Evolutionary conservation across 2,888 invertebrate genomes (phyloP), one percentile per base, ranked within the genome.

Genomic region (Lycia hirtaria): DNA sequence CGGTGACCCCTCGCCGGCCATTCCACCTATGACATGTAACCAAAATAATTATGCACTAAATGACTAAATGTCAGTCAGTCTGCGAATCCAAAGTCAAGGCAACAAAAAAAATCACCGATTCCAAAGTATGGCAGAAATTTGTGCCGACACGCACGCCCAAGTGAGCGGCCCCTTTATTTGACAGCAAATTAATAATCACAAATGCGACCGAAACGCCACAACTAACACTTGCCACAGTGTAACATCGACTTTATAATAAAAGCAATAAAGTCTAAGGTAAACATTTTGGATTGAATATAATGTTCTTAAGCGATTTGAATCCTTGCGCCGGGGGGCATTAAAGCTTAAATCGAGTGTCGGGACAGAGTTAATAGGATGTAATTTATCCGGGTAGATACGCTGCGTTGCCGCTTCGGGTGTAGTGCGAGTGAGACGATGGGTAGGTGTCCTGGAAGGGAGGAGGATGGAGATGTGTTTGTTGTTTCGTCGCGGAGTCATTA

Each of bases 111-210:
- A 90, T 88, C 89, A 85, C 85, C 83, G 85, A 90, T 91, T 88
- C 83, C 88, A 71, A 88, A 90, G 89, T 89, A 91, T 90, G 89
- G 90, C 88, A 91, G 90, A 92, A 87, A 90, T 91, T 91, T 85
- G 89, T 89, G 84, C 87, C 85, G 86, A 87, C 91, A 90, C 91
- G 90, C 90, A 91, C 91, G 90, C 91, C 90, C 89, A 88, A 88
- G 87, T 81, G 87, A 87, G 90, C 91, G 90, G 91, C 92, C 91
- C 89, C 90, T 91, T 91, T 91, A 92, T 91, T 91, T 92, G 91
- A 92, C 92, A 91, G 92, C 89, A 90, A 92, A 91, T 91, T 91
- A 92, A 92, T 92, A 91, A 90, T 84, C 81, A 76, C 78, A 73
- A 71, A 70, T 78, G 74, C 72, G 75, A 87, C 81, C 78, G 81